Base-by-base conservation (phyloP, 2,888 invertebrate genomes). In the Hedya salicella region DNA sequence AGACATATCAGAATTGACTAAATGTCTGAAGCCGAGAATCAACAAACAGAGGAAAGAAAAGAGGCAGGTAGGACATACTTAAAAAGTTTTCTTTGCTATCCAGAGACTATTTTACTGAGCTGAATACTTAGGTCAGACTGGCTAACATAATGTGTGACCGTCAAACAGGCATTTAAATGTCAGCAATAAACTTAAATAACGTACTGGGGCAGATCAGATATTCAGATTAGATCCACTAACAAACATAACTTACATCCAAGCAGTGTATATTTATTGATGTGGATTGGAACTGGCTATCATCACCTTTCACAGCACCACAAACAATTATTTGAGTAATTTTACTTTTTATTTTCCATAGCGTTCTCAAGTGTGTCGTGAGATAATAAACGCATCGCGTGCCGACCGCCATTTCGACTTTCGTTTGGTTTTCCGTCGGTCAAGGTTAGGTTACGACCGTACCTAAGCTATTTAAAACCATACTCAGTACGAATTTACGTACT, bases 341-440 rank as follows among this genome's bases (percentile, higher is more conserved):
- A 19, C 53, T 46, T 25, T 53, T 60, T 19, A 39, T 60, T 60
- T 44, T 30, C 65, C 54, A 61, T 66, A 61, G 30, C 40, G 53
- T 49, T 40, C 49, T 50, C 16, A 60, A 54, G 49, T 54, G n/a
- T 49, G 40, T 19, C 60, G 66, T 54, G 60, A 54, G 60, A 66
- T 66, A 61, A 66, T 60, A 46, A 56, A 50, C 50, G 17, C 53
- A 54, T 66, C 42, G 66, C 66, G 66, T 66, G 66, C 21, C 48
- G 19, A 21, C 21, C 5, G 39, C 53, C 17, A 65, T 65, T 66
- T 54, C 16, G 36, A 54, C 61, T 66, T 61, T 53, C 60, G 40
- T 60, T 48, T 5, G 46, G 42, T 19, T 21, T 39, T 60, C 46
- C 46, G 57, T 6, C 46, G 54, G 60, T 61, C 66, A 66, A 66